Conservation (phyloP, 2,113 vertebrate genomes). For the Meriones unguiculatus region DNA sequence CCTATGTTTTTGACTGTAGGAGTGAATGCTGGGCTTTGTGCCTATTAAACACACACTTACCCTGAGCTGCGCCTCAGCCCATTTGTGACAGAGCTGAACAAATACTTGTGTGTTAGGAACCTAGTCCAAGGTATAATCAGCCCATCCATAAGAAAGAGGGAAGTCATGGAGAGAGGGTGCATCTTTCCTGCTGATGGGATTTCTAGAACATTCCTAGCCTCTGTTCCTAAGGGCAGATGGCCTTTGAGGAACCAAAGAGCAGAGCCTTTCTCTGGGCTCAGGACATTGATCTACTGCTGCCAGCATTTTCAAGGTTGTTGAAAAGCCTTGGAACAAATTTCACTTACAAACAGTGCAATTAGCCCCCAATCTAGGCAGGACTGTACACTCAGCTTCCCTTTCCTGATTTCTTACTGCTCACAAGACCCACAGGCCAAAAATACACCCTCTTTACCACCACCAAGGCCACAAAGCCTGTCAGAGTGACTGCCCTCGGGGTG, state of each 20-base stretch:
- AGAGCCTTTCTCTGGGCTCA: background rate
- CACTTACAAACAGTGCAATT: constrained; percentile 33
- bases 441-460: constrained; percentile 30
- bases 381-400: constrained; percentile 73
- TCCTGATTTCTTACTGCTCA: constrained; percentile 73
- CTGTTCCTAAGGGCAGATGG: background rate
- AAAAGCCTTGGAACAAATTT: constrained; percentile 62
- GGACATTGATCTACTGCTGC: background rate
- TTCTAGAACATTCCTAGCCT: constrained; percentile 38
- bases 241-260: background rate
- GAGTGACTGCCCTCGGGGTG: constrained; percentile 66
- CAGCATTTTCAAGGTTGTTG: constrained; percentile 30
- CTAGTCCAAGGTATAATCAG: background rate
- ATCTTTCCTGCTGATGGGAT: background rate
- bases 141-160: background rate
- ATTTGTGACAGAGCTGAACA: constrained; percentile 15
- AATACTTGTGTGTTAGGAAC: constrained; percentile 1
- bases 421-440: constrained; percentile 70
- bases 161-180: background rate
- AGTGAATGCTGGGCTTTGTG: background rate
- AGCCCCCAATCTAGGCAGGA: constrained; percentile 55
- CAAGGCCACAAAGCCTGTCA: constrained; percentile 3
- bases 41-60: background rate
- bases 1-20: background rate
- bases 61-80: background rate